Conservation (phyloP, 2,797 vertebrate genomes). For the Hippoglossus hippoglossus region DNA sequence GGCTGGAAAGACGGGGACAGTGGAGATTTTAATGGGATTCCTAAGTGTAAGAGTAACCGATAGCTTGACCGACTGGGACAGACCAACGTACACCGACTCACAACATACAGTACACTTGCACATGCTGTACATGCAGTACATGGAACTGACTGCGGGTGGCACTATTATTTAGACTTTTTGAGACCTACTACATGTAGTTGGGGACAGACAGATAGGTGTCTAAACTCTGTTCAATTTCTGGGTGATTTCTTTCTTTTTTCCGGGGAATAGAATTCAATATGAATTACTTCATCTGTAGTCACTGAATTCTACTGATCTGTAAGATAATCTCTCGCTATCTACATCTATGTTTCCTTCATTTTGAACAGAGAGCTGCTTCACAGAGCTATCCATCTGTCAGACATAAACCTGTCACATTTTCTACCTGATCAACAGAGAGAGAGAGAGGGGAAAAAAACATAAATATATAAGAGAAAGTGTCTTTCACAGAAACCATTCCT, state of each 20-base stretch:
- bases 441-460: background rate
- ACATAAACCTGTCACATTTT: constrained; percentile 68
- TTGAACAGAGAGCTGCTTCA: constrained; percentile 75
- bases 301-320: constrained; percentile 55
- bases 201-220: constrained; percentile 74
- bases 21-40: constrained; percentile 70
- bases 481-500: constrained; percentile 70
- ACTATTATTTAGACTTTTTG: constrained; percentile 75
- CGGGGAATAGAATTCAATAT: constrained; percentile 67
- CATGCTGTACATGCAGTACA: constrained; percentile 73
- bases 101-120: background rate
- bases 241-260: constrained; percentile 71
- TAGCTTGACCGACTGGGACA: constrained; percentile 68
- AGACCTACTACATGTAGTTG: constrained; percentile 72
- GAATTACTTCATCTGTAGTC: constrained; percentile 27
- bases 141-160: constrained; percentile 71
- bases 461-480: constrained; percentile 22
- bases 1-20: constrained; percentile 63
- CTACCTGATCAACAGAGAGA: constrained; percentile 55
- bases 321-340: constrained; percentile 63
- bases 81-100: constrained; percentile 62
- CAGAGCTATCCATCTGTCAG: constrained; percentile 67
- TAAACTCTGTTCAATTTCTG: constrained; percentile 69
- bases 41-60: constrained; percentile 62
- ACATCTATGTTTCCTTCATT: constrained; percentile 68